Conservation (phyloP, 2,113 vertebrate species). For the Ammodramus savannarum region DNA sequence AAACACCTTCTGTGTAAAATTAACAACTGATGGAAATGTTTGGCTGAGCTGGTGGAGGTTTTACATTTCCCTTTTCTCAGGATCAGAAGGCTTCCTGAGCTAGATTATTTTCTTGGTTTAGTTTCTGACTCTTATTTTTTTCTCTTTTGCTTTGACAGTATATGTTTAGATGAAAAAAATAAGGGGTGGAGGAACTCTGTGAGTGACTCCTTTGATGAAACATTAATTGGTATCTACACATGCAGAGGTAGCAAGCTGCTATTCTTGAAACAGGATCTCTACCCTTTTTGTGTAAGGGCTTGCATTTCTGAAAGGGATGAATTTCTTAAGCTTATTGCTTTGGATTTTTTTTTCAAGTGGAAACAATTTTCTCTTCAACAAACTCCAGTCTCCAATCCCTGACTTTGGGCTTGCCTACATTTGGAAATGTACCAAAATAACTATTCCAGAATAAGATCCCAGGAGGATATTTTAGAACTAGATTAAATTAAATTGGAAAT, state of each 20-base stretch:
- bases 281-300: not conserved
- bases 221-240: not conserved
- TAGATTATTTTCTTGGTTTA: not conserved
- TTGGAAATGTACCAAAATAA: slow-evolving; percentile 29
- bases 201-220: not conserved
- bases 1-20: not conserved
- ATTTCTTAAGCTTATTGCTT: not conserved
- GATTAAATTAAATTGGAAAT: slow-evolving; percentile 55
- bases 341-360: not conserved
- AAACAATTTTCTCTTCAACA: slow-evolving; percentile 2
- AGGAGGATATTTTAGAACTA: slow-evolving; percentile 48
- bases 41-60: not conserved
- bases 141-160: not conserved
- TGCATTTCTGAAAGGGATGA: not conserved
- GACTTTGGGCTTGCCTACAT: slow-evolving; percentile 2
- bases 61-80: not conserved
- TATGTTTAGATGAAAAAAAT: not conserved
- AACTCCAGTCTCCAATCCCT: not conserved
- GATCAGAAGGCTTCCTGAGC: not conserved
- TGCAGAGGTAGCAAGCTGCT: not conserved
- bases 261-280: not conserved
- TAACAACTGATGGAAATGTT: not conserved
- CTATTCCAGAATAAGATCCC: slow-evolving; percentile 27
- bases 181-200: not conserved
- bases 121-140: not conserved